Conservation (phyloP, 2,888 invertebrate genomes). For the Conops quadrifasciatus region DNA sequence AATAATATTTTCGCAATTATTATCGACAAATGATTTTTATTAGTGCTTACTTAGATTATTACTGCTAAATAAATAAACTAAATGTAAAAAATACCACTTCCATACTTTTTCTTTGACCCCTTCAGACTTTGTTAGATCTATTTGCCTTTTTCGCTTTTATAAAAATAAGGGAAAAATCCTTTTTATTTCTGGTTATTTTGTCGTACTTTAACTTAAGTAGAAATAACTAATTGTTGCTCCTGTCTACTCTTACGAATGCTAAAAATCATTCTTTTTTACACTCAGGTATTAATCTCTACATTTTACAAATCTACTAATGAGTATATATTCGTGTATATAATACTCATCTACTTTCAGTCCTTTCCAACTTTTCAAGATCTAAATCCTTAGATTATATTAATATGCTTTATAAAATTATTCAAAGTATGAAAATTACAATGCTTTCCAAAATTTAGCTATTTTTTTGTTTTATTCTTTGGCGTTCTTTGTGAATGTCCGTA, state of each 20-base stretch:
- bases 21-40: too few relatives aligned
- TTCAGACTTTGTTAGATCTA: background rate
- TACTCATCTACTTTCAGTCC: constrained; percentile 61
- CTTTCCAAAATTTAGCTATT: constrained; percentile 2
- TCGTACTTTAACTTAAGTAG: constrained; percentile 3
- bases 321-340: too few relatives aligned
- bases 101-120: background rate
- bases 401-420: too few relatives aligned
- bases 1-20: too few relatives aligned
- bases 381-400: background rate
- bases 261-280: constrained; percentile 20
- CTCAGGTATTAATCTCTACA: constrained; percentile 54
- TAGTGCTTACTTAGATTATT: background rate
- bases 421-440: background rate
- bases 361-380: constrained; percentile 47
- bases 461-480: constrained; percentile 9
- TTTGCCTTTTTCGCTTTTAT: constrained; percentile 9
- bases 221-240: constrained; percentile 6
- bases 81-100: background rate
- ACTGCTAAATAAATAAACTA: background rate
- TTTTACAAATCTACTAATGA: constrained; percentile 41
- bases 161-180: constrained; percentile 14
- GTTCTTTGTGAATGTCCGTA: background rate
- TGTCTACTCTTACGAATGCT: constrained; percentile 21
- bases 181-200: constrained; percentile 12